Evolutionary conservation across 2,797 vertebrate species (phyloP).

Genomic region (Eulemur mongoz): DNA sequence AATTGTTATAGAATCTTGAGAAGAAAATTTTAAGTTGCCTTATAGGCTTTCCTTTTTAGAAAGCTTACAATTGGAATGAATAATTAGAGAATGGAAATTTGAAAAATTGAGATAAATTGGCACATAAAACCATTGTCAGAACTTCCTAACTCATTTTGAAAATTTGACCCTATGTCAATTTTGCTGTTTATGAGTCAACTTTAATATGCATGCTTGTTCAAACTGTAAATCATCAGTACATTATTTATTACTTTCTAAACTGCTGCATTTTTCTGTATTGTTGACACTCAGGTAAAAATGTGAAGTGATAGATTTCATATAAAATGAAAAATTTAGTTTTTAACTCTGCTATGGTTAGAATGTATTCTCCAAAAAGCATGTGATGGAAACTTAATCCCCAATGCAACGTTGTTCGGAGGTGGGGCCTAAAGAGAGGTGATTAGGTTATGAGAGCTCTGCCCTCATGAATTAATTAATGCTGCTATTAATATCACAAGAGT

Average conservation of each 20-base stretch:
- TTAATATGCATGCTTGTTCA: neutral
- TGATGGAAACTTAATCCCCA: neutral
- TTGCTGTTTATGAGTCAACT: neutral
- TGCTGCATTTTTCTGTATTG: neutral
- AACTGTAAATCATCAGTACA: neutral
- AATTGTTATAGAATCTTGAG: neutral
- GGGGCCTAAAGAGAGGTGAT: neutral
- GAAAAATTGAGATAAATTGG: slow-evolving; percentile 17
- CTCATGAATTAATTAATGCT: neutral
- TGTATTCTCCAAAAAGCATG: neutral
- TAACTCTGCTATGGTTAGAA: neutral
- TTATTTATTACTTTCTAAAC: neutral
- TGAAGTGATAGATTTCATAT: neutral
- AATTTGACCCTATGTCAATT: neutral
- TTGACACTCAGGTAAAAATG: neutral
- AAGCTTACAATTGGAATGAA: neutral
- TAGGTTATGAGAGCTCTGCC: neutral
- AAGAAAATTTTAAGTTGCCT: neutral
- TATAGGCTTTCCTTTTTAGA: neutral
- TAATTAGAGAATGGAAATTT: slow-evolving; percentile 4
- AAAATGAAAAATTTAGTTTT: slow-evolving; percentile 21
- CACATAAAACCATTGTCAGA: neutral
- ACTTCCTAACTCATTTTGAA: slow-evolving; percentile 9
- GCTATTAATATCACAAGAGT: neutral
- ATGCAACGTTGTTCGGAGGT: neutral